Percentiles rank a stretch among this genome's conserved stretches.
These are phyloP conservation scores for Cyprinodon diabolis DNA, from an alignment of 2,797 vertebrate species.

Conservation along the genomic window DNA sequence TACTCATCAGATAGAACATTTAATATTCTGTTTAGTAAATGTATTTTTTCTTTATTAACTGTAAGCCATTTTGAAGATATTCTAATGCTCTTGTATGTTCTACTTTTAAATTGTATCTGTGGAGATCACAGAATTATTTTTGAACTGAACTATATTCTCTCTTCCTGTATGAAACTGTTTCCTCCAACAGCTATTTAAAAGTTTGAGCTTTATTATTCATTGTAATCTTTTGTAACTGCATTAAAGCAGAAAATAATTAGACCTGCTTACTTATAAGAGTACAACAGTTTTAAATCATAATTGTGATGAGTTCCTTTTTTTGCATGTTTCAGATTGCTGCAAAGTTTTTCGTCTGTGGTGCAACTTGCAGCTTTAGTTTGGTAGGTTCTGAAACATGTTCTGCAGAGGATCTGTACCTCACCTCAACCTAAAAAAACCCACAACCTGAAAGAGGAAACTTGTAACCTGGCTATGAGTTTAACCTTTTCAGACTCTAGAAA, in stretches of 20 bases:
- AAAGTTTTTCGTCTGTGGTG: neutral
- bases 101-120: neutral
- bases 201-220: neutral
- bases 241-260: neutral
- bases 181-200: conserved; percentile 7
- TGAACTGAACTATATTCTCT: neutral
- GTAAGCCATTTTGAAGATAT: neutral
- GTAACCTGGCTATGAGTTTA: conserved; percentile 4
- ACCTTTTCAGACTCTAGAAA: conserved; percentile 18
- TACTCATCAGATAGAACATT: neutral
- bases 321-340: neutral
- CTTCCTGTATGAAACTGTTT: conserved; percentile 15
- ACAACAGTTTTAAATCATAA: neutral
- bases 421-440: conserved; percentile 21
- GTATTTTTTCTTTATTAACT: neutral
- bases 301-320: neutral
- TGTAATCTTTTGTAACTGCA: neutral
- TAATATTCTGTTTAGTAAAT: neutral
- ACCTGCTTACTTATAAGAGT: neutral
- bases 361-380: neutral
- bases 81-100: neutral
- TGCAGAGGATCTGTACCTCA: conserved; percentile 27
- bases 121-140: neutral
- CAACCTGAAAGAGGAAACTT: conserved; percentile 37
- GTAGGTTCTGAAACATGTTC: conserved; percentile 1